Percentiles rank a stretch among this genome's conserved stretches.
Conservation (phyloP, 2,888 invertebrate species). For the Gymnoscelis rufifasciata region DNA sequence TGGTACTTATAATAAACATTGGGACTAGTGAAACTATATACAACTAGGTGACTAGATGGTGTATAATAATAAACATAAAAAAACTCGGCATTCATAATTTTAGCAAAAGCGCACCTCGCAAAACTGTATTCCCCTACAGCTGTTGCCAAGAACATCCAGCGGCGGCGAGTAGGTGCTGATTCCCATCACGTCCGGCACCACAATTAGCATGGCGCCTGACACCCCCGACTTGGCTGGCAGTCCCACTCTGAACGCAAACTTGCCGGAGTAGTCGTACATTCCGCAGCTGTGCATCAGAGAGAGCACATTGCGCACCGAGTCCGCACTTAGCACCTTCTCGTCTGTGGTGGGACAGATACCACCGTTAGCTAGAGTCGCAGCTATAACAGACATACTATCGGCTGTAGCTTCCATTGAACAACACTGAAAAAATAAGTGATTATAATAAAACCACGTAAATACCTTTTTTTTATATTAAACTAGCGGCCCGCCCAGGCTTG, state of each 20-base stretch:
- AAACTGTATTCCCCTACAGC: constrained; percentile 94
- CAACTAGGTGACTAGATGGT: no score
- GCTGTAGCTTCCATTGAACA: constrained; percentile 97
- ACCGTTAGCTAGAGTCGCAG: constrained; percentile 97
- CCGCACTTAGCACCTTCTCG: constrained; percentile 93
- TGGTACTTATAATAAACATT: no score
- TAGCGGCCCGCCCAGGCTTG: no score
- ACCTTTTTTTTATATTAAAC: no score
- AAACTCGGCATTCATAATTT: no score
- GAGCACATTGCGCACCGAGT: constrained; percentile 95
- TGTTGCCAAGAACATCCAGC: constrained; percentile 93
- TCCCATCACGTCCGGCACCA: constrained; percentile 98
- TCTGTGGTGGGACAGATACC: constrained; percentile 98
- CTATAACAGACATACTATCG: constrained; percentile 95
- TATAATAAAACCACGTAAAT: no score
- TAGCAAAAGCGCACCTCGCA: constrained; percentile 83
- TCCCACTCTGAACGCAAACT: constrained; percentile 97
- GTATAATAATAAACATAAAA: no score
- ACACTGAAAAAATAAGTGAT: constrained; percentile 85
- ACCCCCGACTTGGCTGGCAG: constrained; percentile 95
- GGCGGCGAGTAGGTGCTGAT: constrained; percentile 97
- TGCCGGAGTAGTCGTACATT: constrained; percentile 98
- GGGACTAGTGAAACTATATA: no score
- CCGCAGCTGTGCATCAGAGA: constrained; percentile 99
- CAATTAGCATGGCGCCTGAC: constrained; percentile 93